Conservation (phyloP, 1,140 invertebrate genomes). For the Drosophila repleta region DNA sequence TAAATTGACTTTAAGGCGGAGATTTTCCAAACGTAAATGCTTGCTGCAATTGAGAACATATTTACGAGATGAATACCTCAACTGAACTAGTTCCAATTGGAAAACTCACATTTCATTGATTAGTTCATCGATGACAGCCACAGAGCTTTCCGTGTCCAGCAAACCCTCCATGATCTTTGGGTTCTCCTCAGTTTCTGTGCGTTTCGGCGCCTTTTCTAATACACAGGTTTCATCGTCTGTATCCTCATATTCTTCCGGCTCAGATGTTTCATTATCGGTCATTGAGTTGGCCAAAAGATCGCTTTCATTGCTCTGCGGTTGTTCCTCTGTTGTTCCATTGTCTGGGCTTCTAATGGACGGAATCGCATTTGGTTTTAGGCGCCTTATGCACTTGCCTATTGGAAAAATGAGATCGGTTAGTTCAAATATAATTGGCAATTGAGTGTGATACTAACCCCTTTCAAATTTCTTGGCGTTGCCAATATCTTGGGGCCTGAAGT, state of each 20-base stretch:
- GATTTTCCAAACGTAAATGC: not conserved
- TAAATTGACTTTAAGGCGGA: slow-evolving; percentile 10
- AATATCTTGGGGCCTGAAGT: slow-evolving; percentile 25
- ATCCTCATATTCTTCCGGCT: not conserved
- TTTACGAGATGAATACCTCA: too few relatives aligned
- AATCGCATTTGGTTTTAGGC: not conserved
- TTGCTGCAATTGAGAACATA: slow-evolving; percentile 7
- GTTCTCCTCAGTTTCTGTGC: not conserved
- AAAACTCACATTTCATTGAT: slow-evolving; percentile 17
- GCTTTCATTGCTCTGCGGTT: not conserved
- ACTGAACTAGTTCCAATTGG: not conserved
- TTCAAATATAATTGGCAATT: not conserved
- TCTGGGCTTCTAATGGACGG: slow-evolving; percentile 2
- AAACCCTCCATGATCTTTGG: not conserved
- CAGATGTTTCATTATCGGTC: not conserved
- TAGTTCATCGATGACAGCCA: slow-evolving; percentile 25
- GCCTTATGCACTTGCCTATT: not conserved
- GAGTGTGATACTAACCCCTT: slow-evolving; percentile 6
- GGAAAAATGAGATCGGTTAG: not conserved
- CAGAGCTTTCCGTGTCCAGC: slow-evolving; percentile 16
- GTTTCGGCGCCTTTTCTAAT: not conserved
- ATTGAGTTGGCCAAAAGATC: not conserved
- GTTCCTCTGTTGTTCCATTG: not conserved
- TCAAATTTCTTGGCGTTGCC: not conserved
- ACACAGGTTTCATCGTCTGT: not conserved